Conservation (phyloP, 2,888 invertebrate species). For the Villa cingulata region DNA sequence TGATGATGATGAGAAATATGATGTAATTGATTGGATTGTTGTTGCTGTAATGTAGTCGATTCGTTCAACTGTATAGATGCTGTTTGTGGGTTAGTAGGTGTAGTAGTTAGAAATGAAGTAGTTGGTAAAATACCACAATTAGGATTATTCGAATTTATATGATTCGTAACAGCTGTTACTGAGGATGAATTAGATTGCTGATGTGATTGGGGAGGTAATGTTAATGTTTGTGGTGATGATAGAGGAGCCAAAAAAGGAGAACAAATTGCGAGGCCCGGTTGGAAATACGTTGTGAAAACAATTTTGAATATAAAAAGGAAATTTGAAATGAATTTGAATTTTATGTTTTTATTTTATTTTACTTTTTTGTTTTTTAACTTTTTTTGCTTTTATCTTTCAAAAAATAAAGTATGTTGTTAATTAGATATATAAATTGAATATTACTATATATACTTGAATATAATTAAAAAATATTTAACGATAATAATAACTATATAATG, state of each 20-base stretch:
- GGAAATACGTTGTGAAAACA: slow-evolving; percentile 23
- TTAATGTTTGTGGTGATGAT: slow-evolving; percentile 11
- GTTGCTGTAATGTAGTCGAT: neutral
- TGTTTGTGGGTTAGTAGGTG: neutral
- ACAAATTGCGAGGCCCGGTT: slow-evolving; percentile 23
- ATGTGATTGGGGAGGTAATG: slow-evolving; percentile 7
- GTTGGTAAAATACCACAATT: neutral
- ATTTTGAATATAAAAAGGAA: slow-evolving; percentile 14
- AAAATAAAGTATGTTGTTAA: too few species aligned
- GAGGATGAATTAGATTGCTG: slow-evolving; percentile 6
- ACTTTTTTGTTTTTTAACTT: too few species aligned
- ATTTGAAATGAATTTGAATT: too few species aligned
- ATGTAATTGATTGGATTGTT: slow-evolving; percentile 8
- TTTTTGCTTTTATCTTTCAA: too few species aligned
- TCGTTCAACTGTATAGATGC: neutral
- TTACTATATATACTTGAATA: too few species aligned
- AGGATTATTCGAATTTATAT: slow-evolving; percentile 7
- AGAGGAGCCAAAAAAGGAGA: slow-evolving; percentile 21
- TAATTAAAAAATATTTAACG: too few species aligned
- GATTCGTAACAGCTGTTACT: slow-evolving; percentile 11
- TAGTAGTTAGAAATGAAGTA: neutral
- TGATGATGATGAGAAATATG: slow-evolving; percentile 5
- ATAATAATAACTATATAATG: too few species aligned
- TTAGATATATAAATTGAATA: too few species aligned
- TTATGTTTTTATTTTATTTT: too few species aligned